A percentile compares a stretch with the other conserved stretches of the same genome.
These are phyloP conservation scores for Gymnoscopelus microlampas DNA, from an alignment of 2,797 vertebrate species.

Conservation along the genomic window DNA sequence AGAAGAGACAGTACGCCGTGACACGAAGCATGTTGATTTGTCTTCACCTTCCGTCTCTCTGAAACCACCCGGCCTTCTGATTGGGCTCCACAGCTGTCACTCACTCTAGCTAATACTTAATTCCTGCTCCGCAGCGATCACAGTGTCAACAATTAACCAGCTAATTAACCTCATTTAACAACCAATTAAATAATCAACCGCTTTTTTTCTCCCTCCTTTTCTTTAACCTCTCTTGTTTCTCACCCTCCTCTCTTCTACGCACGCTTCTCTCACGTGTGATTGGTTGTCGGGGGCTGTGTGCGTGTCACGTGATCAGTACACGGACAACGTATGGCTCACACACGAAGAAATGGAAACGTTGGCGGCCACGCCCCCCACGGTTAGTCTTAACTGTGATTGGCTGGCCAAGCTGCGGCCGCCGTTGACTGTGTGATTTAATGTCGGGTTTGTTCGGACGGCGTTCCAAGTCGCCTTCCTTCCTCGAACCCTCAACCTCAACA, in stretches of 20 bases:
- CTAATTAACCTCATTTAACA: constrained; percentile 32
- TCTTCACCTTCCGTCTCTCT: too few species aligned
- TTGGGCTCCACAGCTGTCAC: constrained; percentile 47
- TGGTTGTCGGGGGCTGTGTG: constrained; percentile 32
- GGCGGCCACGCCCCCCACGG: constrained; percentile 94
- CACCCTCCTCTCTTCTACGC: constrained; percentile 32
- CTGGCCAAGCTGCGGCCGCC: constrained; percentile 33
- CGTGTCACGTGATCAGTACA: constrained; percentile 86
- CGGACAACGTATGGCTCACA: constrained; percentile 99
- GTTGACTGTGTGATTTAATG: constrained; percentile 59
- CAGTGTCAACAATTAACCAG: too few species aligned
- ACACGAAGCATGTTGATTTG: too few species aligned
- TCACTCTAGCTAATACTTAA: constrained; percentile 44
- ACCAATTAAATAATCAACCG: constrained; percentile 47
- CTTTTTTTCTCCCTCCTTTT: constrained; percentile 84
- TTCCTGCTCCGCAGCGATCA: too few species aligned
- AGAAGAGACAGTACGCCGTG: too few species aligned
- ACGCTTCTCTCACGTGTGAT: constrained; percentile 56
- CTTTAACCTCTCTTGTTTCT: constrained; percentile 73
- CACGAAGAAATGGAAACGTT: constrained; percentile 99
- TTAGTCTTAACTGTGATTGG: constrained; percentile 82
- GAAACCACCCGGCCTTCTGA: constrained; percentile 13
- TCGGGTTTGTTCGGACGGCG: constrained; percentile 19
- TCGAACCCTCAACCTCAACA: too few species aligned
- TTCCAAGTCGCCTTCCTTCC: constrained; percentile 50